Evolutionary conservation across 2,888 invertebrate genomes (phyloP), one percentile per base, ranked within the genome.

Genomic region (Agriopis leucophaearia): DNA sequence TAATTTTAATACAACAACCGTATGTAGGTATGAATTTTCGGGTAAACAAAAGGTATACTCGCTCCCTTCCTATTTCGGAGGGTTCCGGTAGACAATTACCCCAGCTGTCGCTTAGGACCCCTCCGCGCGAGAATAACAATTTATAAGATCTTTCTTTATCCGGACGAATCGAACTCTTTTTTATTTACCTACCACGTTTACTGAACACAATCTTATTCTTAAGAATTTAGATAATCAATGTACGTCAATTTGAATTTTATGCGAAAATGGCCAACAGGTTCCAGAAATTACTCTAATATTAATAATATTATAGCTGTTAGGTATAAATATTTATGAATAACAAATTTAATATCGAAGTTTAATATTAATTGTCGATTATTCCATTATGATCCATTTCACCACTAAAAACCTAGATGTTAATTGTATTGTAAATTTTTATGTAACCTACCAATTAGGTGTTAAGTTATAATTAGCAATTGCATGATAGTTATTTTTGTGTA

Each of bases 371-470:
- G 78, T 79, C 81, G 69, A 74, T 82, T 83, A 79, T 86, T 80
- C 83, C 81, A 12, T 27, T 83, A 81, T 78, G 81, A 83, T 81
- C 80, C 75, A 82, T 81, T 82, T 81, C 81, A 76, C 81, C 75
- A 73, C 61, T 65, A 48, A 64, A 67, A 67, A 73, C 40, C 12
- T 76, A 81, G 75, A 81, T 82, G 76, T 85, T 82, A 81, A 27
- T 86, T 84, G 84, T 88, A 84, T 85, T 88, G 87, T 90, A 88
- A 82, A 90, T 88, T 89, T 76, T 72, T 78, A 85, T 81, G 83
- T 88, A 75, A 88, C 82, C 87, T 89, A 91, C 87, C 87, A 88
- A 88, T 81, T 91, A 91, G 85, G 74, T 71, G 36, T 54, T 88
- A 87, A 90, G 84, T 69, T 69, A 69, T 69, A 69, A 16, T 63